phyloP scores from a whole-genome alignment of 2,888 invertebrate genomes.

The Caenorhabditis virilis region DNA sequence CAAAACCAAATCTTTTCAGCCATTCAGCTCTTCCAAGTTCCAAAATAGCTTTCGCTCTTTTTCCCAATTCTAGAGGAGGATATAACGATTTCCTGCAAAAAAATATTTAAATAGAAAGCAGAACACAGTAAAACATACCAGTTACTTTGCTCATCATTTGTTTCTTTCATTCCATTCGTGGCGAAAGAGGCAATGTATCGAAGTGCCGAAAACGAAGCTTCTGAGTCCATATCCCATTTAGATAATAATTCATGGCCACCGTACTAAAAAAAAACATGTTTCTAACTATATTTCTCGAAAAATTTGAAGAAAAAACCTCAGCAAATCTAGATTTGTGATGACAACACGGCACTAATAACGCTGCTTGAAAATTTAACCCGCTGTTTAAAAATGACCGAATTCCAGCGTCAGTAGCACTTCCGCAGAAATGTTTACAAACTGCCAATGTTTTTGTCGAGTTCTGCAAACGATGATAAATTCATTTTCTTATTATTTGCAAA shows the following conservation, averaged over 20 bases:
- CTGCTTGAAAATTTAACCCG: constrained; percentile 39
- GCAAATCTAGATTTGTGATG: constrained; percentile 57
- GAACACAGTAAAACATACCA: constrained; percentile 32
- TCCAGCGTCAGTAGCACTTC: constrained; percentile 61
- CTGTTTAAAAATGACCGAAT: constrained; percentile 35
- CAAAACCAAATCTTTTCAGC: constrained; percentile 48
- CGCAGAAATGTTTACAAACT: constrained; percentile 64
- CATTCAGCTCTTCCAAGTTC: constrained; percentile 55
- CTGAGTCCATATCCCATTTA: constrained; percentile 38
- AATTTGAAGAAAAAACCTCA: constrained; percentile 37
- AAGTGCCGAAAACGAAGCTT: constrained; percentile 53
- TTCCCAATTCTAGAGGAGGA: constrained; percentile 40
- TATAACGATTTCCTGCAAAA: constrained; percentile 17
- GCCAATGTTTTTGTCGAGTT: constrained; percentile 35
- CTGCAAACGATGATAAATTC: too few relatives aligned
- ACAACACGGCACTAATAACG: constrained; percentile 60
- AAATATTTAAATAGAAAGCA: not conserved
- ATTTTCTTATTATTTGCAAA: too few relatives aligned
- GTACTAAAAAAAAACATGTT: constrained; percentile 28
- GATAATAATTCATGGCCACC: constrained; percentile 46
- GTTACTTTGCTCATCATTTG: not conserved
- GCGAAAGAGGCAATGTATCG: constrained; percentile 59
- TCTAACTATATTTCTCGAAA: constrained; percentile 1
- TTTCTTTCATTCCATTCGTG: constrained; percentile 43
- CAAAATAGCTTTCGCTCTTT: constrained; percentile 54